Percentiles rank a stretch among this genome's conserved stretches.
Evolutionary conservation across 2,888 invertebrate species (phyloP).

Genomic region (Ormyrus nitidulus): DNA sequence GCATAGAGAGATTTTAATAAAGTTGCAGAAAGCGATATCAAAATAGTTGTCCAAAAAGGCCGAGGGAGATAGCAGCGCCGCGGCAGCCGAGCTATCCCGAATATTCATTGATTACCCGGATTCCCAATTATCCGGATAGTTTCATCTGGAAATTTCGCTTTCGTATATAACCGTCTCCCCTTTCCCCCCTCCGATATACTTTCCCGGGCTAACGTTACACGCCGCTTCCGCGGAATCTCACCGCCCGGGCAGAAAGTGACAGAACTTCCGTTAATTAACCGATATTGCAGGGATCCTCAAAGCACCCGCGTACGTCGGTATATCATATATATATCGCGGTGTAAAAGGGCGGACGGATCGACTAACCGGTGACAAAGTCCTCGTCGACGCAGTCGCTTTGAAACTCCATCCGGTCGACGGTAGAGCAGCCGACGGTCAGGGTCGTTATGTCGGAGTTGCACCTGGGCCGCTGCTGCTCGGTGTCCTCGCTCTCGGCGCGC

Average conservation of each 20-base stretch:
- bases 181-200: neutral
- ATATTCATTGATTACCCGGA: slow-evolving; percentile 12
- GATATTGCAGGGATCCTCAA: slow-evolving; percentile 27
- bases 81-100: neutral
- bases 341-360: neutral
- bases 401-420: slow-evolving; percentile 87
- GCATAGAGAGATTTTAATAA: too few species aligned
- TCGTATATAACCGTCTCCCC: neutral
- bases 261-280: slow-evolving; percentile 45
- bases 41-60: too few species aligned
- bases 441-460: slow-evolving; percentile 79
- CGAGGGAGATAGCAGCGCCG: too few species aligned
- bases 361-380: slow-evolving; percentile 82
- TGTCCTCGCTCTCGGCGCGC: slow-evolving; percentile 61
- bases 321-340: neutral
- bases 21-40: too few species aligned
- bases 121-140: slow-evolving; percentile 39
- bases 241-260: slow-evolving; percentile 11
- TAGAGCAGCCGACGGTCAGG: slow-evolving; percentile 86
- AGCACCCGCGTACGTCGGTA: neutral
- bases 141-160: neutral
- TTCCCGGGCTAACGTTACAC: neutral
- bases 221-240: neutral
- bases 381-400: slow-evolving; percentile 84
- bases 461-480: slow-evolving; percentile 63